Base-by-base conservation (phyloP, 92 coral and sea anemone genomes). In the Palythoa caribaeorum region DNA sequence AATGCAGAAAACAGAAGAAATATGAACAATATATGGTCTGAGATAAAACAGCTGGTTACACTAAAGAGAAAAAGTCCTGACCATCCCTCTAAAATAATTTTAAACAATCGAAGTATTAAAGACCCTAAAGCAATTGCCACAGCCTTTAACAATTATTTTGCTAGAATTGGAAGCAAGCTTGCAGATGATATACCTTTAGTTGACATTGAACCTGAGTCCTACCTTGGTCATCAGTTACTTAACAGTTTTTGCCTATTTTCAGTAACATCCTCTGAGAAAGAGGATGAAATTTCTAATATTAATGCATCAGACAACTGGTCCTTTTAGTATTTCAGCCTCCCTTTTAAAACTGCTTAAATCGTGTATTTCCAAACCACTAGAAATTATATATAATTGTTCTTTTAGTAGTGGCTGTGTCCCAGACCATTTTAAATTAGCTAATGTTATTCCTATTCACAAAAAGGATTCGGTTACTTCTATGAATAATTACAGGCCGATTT, bases 111-210 rank as follows among this genome's bases (percentile, higher is more conserved):
- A 50, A 50, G 35, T 36, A 54, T 88, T 3, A 80, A 72, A 51
- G 81, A 88, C 83, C 76, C 87, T 51, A 88, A 78, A 53, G 78
- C 90, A 10, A 88, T 78, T 39, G 80, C 87, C 66, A 50, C 91
- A 28, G 79, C 87, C 70, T 79, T 88, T 78, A 79, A 70, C 52
- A 79, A 80, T 13, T 51, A 79, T 9, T 88, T 88, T 88, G 60
- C 91, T n/a, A 16, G 59, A 11, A 88, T 80, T 79, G 91, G 91
- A 62, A 84, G 78, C 14, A 88, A 62, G 52, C 83, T 75, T 73
- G 74, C 84, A 38, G 79, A 80, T 50, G 85, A 38, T 63, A 85
- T 73, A 47, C 89, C 85, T 73, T 28, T 38, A 39, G 55, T 71
- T 48, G 65, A 40, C 47, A 73, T 85, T 38, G 85, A 85, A 73